A percentile compares a stretch with the other conserved stretches of the same genome.
Evolutionary conservation across 1,140 invertebrate genomes (phyloP).

Genomic region (Batillaria attramentaria): DNA sequence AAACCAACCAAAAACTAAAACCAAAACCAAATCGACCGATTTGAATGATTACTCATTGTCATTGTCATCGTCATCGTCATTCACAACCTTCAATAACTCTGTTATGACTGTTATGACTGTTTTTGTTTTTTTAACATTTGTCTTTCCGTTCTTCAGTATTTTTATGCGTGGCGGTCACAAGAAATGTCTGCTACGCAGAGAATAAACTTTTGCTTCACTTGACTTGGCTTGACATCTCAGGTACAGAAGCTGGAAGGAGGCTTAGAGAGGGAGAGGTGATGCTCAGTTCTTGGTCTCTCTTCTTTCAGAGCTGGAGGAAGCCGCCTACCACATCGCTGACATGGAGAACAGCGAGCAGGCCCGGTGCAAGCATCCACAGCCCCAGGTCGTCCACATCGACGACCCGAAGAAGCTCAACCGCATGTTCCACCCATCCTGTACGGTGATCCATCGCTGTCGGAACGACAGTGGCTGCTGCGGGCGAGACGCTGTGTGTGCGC

Average conservation of each 20-base stretch:
- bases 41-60: neutral
- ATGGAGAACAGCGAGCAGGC: conserved; percentile 31
- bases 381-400: conserved; percentile 40
- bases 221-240: too few species aligned
- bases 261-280: too few species aligned
- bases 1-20: too few species aligned
- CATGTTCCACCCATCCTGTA: conserved; percentile 40
- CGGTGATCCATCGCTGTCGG: conserved; percentile 42
- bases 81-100: neutral
- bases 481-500: conserved; percentile 33
- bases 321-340: conserved; percentile 35
- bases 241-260: too few species aligned
- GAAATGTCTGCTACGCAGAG: too few species aligned
- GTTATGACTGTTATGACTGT: too few species aligned
- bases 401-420: conserved; percentile 32
- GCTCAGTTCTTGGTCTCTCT: neutral
- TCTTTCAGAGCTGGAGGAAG: conserved; percentile 35
- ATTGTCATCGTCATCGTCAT: neutral
- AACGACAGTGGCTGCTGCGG: conserved; percentile 46
- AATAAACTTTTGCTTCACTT: neutral
- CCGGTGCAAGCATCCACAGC: conserved; percentile 36
- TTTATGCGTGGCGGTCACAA: too few species aligned
- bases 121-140: neutral
- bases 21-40: too few species aligned
- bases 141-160: too few species aligned